Conservation (phyloP, 2,888 invertebrate genomes). For the Charanyca ferruginea region DNA sequence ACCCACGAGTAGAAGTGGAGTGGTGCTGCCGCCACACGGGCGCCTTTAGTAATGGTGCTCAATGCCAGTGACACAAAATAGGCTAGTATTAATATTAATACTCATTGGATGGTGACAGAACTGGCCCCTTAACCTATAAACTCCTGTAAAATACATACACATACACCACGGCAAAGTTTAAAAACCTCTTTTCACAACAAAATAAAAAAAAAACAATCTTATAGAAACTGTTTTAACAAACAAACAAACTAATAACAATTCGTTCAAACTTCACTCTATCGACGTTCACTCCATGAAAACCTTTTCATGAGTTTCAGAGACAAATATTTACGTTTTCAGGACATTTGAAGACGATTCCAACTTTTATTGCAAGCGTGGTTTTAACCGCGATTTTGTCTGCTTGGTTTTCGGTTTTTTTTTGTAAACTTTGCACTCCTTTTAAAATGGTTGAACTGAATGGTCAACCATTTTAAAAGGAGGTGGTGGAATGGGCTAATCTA, state of each 20-base stretch:
- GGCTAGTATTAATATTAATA: too few species aligned
- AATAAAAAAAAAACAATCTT: constrained; percentile 24
- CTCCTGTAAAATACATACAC: neutral
- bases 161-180: neutral
- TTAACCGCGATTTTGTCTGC: neutral
- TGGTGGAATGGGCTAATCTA: too few species aligned
- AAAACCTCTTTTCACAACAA: neutral
- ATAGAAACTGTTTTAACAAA: constrained; percentile 13
- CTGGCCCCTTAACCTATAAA: neutral
- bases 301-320: constrained; percentile 29
- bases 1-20: too few species aligned
- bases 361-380: neutral
- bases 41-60: too few species aligned
- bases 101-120: too few species aligned
- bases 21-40: too few species aligned
- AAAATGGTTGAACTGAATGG: too few species aligned
- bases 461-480: too few species aligned
- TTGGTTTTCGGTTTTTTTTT: neutral
- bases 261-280: constrained; percentile 14
- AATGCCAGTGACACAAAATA: too few species aligned
- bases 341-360: neutral
- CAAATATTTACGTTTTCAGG: constrained; percentile 50
- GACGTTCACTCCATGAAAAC: constrained; percentile 5
- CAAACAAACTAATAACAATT: constrained; percentile 55
- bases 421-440: neutral